Evolutionary conservation across 2,888 invertebrate genomes (phyloP), one percentile per base, ranked within the genome.

Genomic region (Leptinotarsa rubiginosa): DNA sequence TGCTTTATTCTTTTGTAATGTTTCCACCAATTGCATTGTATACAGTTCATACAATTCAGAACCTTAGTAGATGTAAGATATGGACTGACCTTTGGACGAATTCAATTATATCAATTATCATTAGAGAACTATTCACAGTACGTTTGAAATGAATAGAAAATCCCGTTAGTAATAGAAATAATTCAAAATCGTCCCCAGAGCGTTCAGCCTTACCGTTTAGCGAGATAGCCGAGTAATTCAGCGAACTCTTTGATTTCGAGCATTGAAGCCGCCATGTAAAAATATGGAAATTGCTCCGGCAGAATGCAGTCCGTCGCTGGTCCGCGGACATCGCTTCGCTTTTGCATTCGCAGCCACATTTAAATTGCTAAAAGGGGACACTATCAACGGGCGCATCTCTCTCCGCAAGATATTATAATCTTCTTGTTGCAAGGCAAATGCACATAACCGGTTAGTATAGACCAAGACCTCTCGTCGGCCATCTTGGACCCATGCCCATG

Each of bases 331-430:
- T 83, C 82, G 82, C 83, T 84, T 84, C 85, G 86, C 83, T 87
- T 87, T 87, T 87, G 87, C 87, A 87, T 87, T 87, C 84, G 85
- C 85, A 85, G 83, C 85, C 84, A 85, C 87, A 87, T 88, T 88
- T 88, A 88, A 88, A 88, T 88, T 87, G 88, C 88, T 87, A 87
- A 88, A 87, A 87, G 86, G 86, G 86, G 86, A 87, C 87, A 87
- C 86, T 87, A 87, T 87, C 87, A 81, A 82, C 81, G 81, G 83
- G 84, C 84, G 81, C 85, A 86, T 87, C 87, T 86, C 84, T 84
- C 84, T 85, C 85, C 80, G 81, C 85, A 62, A 62, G 86, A 87
- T 87, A 87, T 87, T 87, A 87, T 87, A 87, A 87, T 87, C 87
- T 86, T 87, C 87, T 86, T 84, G 86, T 87, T 85, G 86, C 85